Evolutionary conservation across 2,797 vertebrate species (phyloP).

Genomic region (Gambelia wislizenii): DNA sequence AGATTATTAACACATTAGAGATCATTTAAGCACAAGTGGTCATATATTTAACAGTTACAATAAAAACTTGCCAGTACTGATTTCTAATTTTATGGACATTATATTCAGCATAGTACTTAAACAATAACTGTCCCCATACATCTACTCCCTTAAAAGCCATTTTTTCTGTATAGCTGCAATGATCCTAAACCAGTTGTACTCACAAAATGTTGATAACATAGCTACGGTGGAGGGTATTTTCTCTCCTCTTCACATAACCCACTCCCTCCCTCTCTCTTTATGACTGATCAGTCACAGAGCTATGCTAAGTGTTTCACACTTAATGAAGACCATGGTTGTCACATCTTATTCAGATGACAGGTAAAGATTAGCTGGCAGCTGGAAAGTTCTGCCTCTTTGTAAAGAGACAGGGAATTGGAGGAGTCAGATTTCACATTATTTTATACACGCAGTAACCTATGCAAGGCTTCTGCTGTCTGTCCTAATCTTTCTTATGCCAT

Average conservation of each 20-base stretch:
- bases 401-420: constrained; percentile 48
- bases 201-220: neutral
- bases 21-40: neutral
- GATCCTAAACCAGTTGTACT: no score
- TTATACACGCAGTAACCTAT: constrained; percentile 49
- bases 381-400: constrained; percentile 33
- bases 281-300: constrained; percentile 30
- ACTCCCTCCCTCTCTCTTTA: neutral
- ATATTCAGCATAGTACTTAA: neutral
- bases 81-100: neutral
- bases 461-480: constrained; percentile 38
- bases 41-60: neutral
- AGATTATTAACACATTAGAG: neutral
- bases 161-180: no score
- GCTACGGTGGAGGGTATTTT: neutral
- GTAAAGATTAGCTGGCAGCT: constrained; percentile 43
- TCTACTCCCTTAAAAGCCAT: neutral
- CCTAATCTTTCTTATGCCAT: constrained; percentile 49
- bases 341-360: neutral
- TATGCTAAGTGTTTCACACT: constrained; percentile 12
- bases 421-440: constrained; percentile 48
- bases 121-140: neutral
- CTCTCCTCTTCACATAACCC: fast-evolving
- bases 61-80: neutral
- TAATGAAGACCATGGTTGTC: constrained; percentile 40